Evolutionary conservation across 1,140 invertebrate genomes (phyloP).

Genomic region (Cotesia typhae): DNA sequence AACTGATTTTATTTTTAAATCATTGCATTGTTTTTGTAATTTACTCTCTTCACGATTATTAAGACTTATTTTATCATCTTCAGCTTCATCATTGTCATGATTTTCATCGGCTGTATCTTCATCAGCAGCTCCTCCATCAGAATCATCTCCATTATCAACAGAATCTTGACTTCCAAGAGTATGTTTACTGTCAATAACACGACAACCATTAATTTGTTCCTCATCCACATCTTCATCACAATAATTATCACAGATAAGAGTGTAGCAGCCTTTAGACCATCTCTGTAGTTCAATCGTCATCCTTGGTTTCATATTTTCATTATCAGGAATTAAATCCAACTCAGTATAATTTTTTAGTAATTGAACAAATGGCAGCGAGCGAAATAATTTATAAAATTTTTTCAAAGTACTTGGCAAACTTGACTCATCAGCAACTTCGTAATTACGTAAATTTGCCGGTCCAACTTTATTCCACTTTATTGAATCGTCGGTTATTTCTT

Average conservation of each 20-base stretch:
- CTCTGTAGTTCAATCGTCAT: slow-evolving; percentile 72
- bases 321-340: slow-evolving; percentile 65
- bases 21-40: slow-evolving; percentile 36
- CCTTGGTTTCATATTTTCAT: slow-evolving; percentile 51
- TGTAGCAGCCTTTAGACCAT: slow-evolving; percentile 74
- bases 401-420: slow-evolving; percentile 61
- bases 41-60: slow-evolving; percentile 43
- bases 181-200: slow-evolving; percentile 14
- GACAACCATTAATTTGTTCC: background rate
- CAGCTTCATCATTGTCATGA: slow-evolving; percentile 20
- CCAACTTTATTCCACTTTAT: slow-evolving; percentile 70
- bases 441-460: slow-evolving; percentile 71
- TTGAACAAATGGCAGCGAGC: slow-evolving; percentile 67
- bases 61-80: slow-evolving; percentile 51
- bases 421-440: slow-evolving; percentile 66
- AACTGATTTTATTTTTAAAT: background rate
- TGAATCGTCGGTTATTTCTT: slow-evolving; percentile 61
- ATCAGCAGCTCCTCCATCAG: slow-evolving; percentile 23
- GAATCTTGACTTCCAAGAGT: too few species aligned
- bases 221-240: slow-evolving; percentile 23
- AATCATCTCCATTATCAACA: slow-evolving; percentile 39
- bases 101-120: background rate
- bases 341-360: slow-evolving; percentile 73
- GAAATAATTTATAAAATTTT: slow-evolving; percentile 65
- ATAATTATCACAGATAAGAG: slow-evolving; percentile 59